Evolutionary conservation across 2,888 invertebrate genomes (phyloP), one percentile per base, ranked within the genome.

Genomic region (Dryadula phaetusa): DNA sequence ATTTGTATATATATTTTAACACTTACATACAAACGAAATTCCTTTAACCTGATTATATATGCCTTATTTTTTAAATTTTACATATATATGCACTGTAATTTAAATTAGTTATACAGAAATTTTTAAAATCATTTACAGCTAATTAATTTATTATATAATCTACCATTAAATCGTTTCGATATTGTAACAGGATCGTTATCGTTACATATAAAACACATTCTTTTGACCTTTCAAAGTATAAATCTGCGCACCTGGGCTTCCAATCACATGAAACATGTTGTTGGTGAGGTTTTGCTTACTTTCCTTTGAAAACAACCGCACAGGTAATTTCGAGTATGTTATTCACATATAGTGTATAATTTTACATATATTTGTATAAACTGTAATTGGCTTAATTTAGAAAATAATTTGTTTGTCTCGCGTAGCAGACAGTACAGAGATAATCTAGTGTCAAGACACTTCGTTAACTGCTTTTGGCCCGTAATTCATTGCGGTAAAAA

Each of bases 261-360:
- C 80, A 79, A 82, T 81, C 77, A 79, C 74, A 80, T 76, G 72
- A 74, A 74, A 74, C 74, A 79, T 77, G 75, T 78, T 79, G 78
- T 79, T 76, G 77, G 80, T 75, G 74, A 78, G 75, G 75, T 81
- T 74, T 72, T 73, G 73, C 75, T 71, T 73, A 73, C 72, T 73
- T 77, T 79, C 76, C 76, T 78, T 80, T 76, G 74, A 74, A 75
- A 75, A 71, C 69, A 76, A 52, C 64, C 67, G 64, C 56, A 56
- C 66, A 67, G 65, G 1, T 44, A n/a, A 14, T 7, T 8, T 12
- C 12, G 12, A 2, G 12, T 37, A 37, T 37, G 37, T 37, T 37
- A 37, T 37, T 37, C 3, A 12, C 12, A 37, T 12, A 12, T 12
- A 37, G 12, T 37, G 37, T 12, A 37, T 6, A 0, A 37, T 37